A percentile compares a stretch with the other conserved stretches of the same genome.
phyloP scores from a whole-genome alignment of 2,888 invertebrate genomes.

The Heteromyza rotundicornis region DNA sequence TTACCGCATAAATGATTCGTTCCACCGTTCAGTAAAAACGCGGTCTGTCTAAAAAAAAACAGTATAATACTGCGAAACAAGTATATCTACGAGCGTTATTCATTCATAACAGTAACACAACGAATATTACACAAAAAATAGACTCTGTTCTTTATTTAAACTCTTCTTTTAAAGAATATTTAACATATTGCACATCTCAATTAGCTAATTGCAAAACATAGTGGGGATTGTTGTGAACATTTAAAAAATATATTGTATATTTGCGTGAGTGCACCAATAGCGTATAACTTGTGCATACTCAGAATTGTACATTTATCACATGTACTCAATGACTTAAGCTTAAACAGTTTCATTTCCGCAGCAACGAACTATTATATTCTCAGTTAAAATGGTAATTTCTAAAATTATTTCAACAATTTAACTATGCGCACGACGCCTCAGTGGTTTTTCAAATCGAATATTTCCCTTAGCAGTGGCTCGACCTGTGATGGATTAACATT shows the following conservation, averaged over 20 bases:
- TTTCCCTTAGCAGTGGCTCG: slow-evolving; percentile 92
- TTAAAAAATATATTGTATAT: slow-evolving; percentile 1
- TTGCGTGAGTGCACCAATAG: slow-evolving; percentile 9
- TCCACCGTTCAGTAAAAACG: too few species aligned
- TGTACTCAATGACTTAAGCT: slow-evolving; percentile 25
- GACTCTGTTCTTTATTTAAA: not conserved
- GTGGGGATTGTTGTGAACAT: slow-evolving; percentile 2
- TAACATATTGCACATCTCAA: slow-evolving; percentile 15
- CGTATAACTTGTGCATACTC: not conserved
- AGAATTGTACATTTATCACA: slow-evolving; percentile 36
- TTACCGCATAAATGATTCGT: too few species aligned
- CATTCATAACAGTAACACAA: not conserved
- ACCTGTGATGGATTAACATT: slow-evolving; percentile 91
- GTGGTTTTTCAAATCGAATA: slow-evolving; percentile 85
- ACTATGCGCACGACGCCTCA: slow-evolving; percentile 33
- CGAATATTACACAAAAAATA: not conserved
- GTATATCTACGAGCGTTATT: too few species aligned
- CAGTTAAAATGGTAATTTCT: not conserved
- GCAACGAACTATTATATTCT: not conserved
- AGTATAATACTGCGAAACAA: too few species aligned
- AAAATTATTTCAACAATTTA: slow-evolving; percentile 10
- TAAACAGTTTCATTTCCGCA: not conserved
- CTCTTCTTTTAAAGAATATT: not conserved
- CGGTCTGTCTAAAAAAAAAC: too few species aligned
- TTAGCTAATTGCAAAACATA: slow-evolving; percentile 1